Evolutionary conservation across 2,888 invertebrate genomes (phyloP).

Genomic region (Aphodius granarius): DNA sequence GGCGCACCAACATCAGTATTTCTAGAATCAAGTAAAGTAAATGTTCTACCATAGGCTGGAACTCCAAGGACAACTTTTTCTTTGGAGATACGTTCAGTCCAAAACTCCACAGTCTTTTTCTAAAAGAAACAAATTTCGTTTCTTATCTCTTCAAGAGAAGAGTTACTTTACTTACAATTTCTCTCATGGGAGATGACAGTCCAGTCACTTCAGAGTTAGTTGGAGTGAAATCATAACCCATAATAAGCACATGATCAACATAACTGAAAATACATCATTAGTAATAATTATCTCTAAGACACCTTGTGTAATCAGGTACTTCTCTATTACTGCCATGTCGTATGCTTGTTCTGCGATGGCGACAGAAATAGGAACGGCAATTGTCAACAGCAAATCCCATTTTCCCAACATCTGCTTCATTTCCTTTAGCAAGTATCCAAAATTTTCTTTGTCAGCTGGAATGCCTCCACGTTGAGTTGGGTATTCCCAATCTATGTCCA

Average conservation of each 20-base stretch:
- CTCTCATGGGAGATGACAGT: conserved; percentile 50
- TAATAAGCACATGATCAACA: conserved; percentile 56
- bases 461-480: conserved; percentile 53
- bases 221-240: conserved; percentile 57
- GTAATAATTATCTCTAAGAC: not conserved
- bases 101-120: conserved; percentile 50
- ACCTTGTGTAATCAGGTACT: conserved; percentile 45
- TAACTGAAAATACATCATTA: conserved; percentile 39
- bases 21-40: conserved; percentile 25
- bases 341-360: conserved; percentile 49
- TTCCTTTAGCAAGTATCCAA: conserved; percentile 49
- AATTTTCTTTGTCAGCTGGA: conserved; percentile 51
- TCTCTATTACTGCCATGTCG: conserved; percentile 49
- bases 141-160: not conserved
- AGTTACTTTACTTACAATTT: conserved; percentile 39
- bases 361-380: conserved; percentile 55
- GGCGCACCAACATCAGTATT: conserved; percentile 31
- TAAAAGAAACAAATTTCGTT: conserved; percentile 26
- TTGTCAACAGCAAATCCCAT: conserved; percentile 51
- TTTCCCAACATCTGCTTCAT: conserved; percentile 50
- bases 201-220: conserved; percentile 46
- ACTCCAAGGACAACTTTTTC: conserved; percentile 36
- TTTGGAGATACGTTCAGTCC: conserved; percentile 43
- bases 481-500: conserved; percentile 59
- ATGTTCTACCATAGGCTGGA: conserved; percentile 35